Evolutionary conservation across 2,888 invertebrate species (phyloP), one percentile per base, ranked within the genome.

Genomic region (Sussaba pulchella): DNA sequence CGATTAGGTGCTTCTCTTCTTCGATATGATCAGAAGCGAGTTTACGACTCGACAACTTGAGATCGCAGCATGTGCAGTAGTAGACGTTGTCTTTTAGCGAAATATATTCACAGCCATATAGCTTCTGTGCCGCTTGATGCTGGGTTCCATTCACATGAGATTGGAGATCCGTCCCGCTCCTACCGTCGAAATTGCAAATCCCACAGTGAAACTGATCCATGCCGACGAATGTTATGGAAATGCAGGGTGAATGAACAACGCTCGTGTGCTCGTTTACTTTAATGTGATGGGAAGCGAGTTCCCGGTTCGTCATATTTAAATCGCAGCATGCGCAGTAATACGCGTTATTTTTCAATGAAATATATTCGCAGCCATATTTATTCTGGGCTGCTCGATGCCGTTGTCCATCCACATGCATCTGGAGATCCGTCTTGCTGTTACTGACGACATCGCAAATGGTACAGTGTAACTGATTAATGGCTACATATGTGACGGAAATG

Each of bases 271-370:
- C 3, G 9, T 36, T 36, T 41, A 21, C 19, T 39, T 39, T 24
- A 24, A 52, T 8, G 21, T 69, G 67, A 1, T 31, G 19, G 10
- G 10, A 41, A 14, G 50, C 36, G 17, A 52, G 36, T 1, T 63
- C 63, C 3, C 50, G 5, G 1, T n/a, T 31, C 6, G 17, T 14
- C 5, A 72, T 41, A 9, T 8, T 12, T 26, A 41, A 72, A 26
- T 52, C 19, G 52, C 72, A 72, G 17, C 63, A 52, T 24, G 6
- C 17, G 41, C 72, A 72, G 5, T 19, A 24, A 52, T 52, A 72
- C 9, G 24, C 17, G 8, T 63, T 19, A 3, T n/a, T 0, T 31
- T 5, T 31, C 4, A 31, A 31, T 6, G 31, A 31, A 31, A 21
- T 31, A 10, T n/a, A 10, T 0, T 21, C 31, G 31, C 2, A 6